Conservation (phyloP, 2,888 invertebrate genomes). For the Aspidapion aeneum region DNA sequence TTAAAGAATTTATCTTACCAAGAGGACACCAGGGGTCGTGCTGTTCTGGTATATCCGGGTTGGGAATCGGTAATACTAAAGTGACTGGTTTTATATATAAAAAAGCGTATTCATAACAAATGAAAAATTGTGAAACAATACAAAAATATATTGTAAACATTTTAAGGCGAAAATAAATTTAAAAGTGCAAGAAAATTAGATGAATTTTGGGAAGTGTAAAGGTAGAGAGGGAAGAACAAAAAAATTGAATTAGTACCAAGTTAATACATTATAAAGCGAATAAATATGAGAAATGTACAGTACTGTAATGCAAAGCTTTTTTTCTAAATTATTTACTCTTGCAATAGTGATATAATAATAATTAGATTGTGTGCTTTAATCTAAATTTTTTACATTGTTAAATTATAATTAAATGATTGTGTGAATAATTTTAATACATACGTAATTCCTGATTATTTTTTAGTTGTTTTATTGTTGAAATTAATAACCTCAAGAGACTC, state of each 20-base stretch:
- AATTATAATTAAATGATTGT: too few relatives aligned
- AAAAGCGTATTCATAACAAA: slow-evolving; percentile 4
- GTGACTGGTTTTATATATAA: too few relatives aligned
- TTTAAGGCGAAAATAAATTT: slow-evolving; percentile 20
- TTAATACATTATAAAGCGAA: not conserved
- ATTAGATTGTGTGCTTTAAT: too few relatives aligned
- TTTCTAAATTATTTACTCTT: too few relatives aligned
- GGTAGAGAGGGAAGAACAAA: slow-evolving; percentile 10
- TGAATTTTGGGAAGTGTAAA: slow-evolving; percentile 11
- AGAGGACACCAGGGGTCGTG: slow-evolving; percentile 89
- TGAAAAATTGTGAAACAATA: not conserved
- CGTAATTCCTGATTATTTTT: not conserved
- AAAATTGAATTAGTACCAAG: slow-evolving; percentile 20
- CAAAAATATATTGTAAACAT: slow-evolving; percentile 23
- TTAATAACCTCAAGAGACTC: not conserved
- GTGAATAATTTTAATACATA: too few relatives aligned
- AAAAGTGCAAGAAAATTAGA: slow-evolving; percentile 6
- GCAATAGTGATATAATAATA: too few relatives aligned
- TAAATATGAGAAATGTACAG: not conserved
- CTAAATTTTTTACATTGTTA: too few relatives aligned
- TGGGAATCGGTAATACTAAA: slow-evolving; percentile 78
- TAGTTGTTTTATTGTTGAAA: too few relatives aligned
- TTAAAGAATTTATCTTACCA: too few relatives aligned
- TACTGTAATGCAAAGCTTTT: too few relatives aligned
- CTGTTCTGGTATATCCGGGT: slow-evolving; percentile 84